Evolutionary conservation across 2,888 invertebrate species (phyloP), one percentile per base, ranked within the genome.

Genomic region (Glyphotaelius pellucidus): DNA sequence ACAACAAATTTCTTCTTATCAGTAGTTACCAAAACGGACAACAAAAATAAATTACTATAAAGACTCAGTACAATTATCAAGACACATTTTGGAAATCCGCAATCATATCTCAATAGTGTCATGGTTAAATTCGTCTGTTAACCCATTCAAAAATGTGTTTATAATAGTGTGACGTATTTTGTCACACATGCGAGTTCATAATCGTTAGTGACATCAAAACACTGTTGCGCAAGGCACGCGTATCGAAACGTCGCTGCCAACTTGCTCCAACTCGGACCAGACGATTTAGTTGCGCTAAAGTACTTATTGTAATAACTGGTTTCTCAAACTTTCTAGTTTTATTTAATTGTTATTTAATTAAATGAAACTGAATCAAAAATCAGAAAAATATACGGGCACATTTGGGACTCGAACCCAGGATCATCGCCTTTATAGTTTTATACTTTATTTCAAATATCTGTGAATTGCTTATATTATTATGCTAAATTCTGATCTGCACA

Each of bases 41-140:
- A 3, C 5, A 25, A 19, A 67, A 25, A 19, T 15, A 67, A 67
- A 67, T 67, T 19, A 67, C 15, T 5, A 67, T 67, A 3, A 67
- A 25, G 25, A 67, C 25, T 81, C 81, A 2, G 31, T 81, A 14
- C 32, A 81, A 81, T 19, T 81, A 81, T 81, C 19, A 9, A 81
- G 32, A 81, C 15, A 81, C 15, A 81, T 87, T 87, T 52, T 52
- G 15, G 14, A 31, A 47, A 52, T 67, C 31, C 25, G 31, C 32
- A 47, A 87, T 87, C 42, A 67, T 32, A 30, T 87, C 52, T 47
- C 87, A 87, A 83, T 47, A 91, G 91, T 93, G 93, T 93, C 93
- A 93, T 85, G 93, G 93, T 88, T 91, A 93, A 91, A 84, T 90
- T 92, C 84, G 88, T 92, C 90, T 83, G 88, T 90, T 92, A 93